Evolutionary conservation across 35 echinoderm and acorn worm genomes (phyloP), one percentile per base, ranked within the genome.

Genomic region (Apostichopus parvimensis): DNA sequence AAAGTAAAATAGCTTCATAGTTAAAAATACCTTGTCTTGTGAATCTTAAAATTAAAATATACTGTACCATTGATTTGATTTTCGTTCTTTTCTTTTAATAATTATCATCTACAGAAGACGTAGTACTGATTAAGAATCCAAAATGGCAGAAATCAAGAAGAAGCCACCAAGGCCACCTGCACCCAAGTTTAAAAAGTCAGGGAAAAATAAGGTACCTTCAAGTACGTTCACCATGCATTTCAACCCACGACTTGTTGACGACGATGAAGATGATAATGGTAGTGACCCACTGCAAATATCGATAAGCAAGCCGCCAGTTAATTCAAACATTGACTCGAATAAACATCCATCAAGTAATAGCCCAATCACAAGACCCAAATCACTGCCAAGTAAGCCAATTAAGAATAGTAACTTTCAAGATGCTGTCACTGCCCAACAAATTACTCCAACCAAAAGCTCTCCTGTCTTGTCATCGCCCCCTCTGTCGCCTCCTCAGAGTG

Each of bases 131-230:
- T 18, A 0, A 75, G 17, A 22, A 75, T 18, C 7, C 12, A 75
- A 20, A 18, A 75, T 75, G 71, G 85, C 55, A 71, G 55, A 87
- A 66, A 52, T 12, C 17, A 88, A 88, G 86, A 88, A 72, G 62
- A 88, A 88, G 52, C 86, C 86, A 72, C 86, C 86, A 26, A 88
- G 86, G 72, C 86, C 86, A n/a, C 86, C 86, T 66, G 61, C 86
- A 28, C 86, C 86, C 25, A 88, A 88, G 60, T 52, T 72, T 72
- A 88, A 88, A 73, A 88, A 88, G 68, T 88, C 86, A 28, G 64
- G 57, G 4, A 88, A 88, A 64, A 21, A 15, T 54, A 68, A 72
- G 53, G 8, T 12, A 28, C 71, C 71, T 20, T 73, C 86, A 17
- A 53, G 57, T 88, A 28, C 61, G 12, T 28, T 88, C 57, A 88